A percentile compares a stretch with the other conserved stretches of the same genome.
Evolutionary conservation across 2,113 vertebrate genomes (phyloP).

Genomic region (Formicarius rufipectus): DNA sequence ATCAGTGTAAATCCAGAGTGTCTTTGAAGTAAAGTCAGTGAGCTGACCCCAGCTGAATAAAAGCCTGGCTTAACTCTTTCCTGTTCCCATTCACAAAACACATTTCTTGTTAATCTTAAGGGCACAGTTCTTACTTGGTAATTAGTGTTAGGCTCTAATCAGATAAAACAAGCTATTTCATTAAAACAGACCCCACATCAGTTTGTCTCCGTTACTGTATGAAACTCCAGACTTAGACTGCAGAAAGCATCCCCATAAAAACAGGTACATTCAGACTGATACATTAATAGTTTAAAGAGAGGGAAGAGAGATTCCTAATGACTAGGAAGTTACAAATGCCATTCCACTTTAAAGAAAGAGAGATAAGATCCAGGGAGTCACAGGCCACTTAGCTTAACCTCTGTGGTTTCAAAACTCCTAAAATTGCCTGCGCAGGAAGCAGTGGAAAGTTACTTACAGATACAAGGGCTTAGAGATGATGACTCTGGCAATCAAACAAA

Average conservation of each 20-base stretch:
- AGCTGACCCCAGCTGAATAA: not conserved
- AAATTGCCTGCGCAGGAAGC: slow-evolving; percentile 34
- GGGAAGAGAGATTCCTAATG: slow-evolving; percentile 30
- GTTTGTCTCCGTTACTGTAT: not conserved
- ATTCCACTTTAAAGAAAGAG: slow-evolving; percentile 53
- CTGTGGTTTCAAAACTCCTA: slow-evolving; percentile 51
- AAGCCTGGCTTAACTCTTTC: slow-evolving; percentile 1
- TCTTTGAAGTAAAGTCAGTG: slow-evolving; percentile 20
- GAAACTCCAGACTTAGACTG: not conserved
- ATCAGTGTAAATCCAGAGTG: not conserved
- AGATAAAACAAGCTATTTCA: not conserved
- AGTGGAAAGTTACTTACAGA: slow-evolving; percentile 40
- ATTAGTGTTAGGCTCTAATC: not conserved
- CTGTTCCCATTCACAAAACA: not conserved
- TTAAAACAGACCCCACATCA: not conserved
- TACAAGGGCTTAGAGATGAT: slow-evolving; percentile 17
- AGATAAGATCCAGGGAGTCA: slow-evolving; percentile 50
- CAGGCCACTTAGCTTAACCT: slow-evolving; percentile 53
- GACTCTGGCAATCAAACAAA: slow-evolving; percentile 40
- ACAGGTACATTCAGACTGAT: slow-evolving; percentile 4
- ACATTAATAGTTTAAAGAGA: slow-evolving; percentile 8
- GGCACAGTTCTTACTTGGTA: not conserved
- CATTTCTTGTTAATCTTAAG: not conserved
- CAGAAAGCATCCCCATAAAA: slow-evolving; percentile 5
- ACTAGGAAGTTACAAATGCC: slow-evolving; percentile 53